Base-by-base conservation (phyloP, 2,113 vertebrate genomes). In the Anas platyrhynchos region DNA sequence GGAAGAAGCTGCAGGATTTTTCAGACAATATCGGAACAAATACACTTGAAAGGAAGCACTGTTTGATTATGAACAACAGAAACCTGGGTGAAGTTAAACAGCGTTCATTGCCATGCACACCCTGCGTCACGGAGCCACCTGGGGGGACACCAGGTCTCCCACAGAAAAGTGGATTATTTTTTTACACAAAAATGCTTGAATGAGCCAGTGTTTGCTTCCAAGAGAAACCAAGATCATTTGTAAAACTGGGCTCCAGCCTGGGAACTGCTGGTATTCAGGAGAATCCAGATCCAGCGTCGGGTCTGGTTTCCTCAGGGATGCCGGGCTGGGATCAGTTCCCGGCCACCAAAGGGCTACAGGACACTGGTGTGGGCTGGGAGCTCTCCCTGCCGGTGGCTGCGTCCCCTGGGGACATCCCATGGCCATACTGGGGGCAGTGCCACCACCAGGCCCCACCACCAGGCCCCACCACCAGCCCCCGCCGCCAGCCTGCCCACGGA, bases 131-230 rank as follows among this genome's bases (percentile, higher is more conserved):
- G 36, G 54, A 29, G 13, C 15, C 32, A 5, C 41, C 13, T 77
- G 1, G 0, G 69, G 29, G 67, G 46, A 56, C 41, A 17, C 13
- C 50, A 48, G 11, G 43, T 74, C 54, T 65, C 34, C 27, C 85
- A 75, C 72, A 71, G 63, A 80, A 79, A 75, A 2, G 2, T 0
- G 44, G 86, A 22, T 61, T 29, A 1, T 6, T 65, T 71, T 52
- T 43, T 55, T 11, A 23, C 8, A 20, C 5, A 21, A 62, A 34
- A 34, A 11, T 0, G 0, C 15, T 27, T 8, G 0, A 1, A 6
- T 8, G 5, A 91, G 67, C 21, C 23, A 41, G 0, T 1, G 5
- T 26, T 54, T 3, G 16, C 52, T 76, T 76, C 43, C 76, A 41
- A 4, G 71, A 76, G 61, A 26, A 79, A 44, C 23, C 16, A 7